These are phyloP conservation scores for Trichacis sp. DNA, from an alignment of 2,888 invertebrate species.

Conservation along the genomic window DNA sequence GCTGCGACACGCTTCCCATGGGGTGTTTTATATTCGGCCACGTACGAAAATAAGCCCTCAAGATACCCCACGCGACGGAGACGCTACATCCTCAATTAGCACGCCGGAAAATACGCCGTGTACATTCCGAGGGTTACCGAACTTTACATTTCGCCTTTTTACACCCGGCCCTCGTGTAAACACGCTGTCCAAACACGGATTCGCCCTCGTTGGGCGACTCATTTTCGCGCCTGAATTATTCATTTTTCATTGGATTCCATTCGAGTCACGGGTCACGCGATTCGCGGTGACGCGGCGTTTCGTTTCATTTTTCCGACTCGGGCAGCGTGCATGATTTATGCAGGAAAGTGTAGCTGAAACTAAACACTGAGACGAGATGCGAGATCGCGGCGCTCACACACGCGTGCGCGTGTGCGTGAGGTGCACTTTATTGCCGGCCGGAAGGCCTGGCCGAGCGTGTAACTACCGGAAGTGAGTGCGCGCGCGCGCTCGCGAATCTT, in stretches of 20 bases:
- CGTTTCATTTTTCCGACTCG: too few species aligned
- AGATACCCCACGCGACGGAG: constrained; percentile 44
- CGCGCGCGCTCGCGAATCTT: background rate
- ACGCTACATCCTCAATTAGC: constrained; percentile 27
- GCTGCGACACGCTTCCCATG: constrained; percentile 41
- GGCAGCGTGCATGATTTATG: background rate
- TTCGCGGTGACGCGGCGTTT: too few species aligned
- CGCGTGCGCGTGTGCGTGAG: background rate
- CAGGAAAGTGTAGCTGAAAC: constrained; percentile 1
- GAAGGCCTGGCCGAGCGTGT: constrained; percentile 1
- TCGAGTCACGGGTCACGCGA: too few species aligned
- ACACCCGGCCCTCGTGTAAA: too few species aligned
- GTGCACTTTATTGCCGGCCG: background rate
- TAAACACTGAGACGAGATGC: constrained; percentile 6
- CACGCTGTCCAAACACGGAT: too few species aligned
- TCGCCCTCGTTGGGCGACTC: too few species aligned
- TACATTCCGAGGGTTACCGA: constrained; percentile 15
- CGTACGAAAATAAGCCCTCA: constrained; percentile 45
- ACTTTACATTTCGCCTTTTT: too few species aligned
- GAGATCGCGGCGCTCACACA: constrained; percentile 1
- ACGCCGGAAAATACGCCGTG: too few species aligned
- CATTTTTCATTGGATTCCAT: too few species aligned
- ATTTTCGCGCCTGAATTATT: too few species aligned
- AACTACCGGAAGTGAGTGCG: constrained; percentile 2
- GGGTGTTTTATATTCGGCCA: constrained; percentile 39